Conservation (phyloP, 2,888 invertebrate genomes). For the Onchidella celtica region DNA sequence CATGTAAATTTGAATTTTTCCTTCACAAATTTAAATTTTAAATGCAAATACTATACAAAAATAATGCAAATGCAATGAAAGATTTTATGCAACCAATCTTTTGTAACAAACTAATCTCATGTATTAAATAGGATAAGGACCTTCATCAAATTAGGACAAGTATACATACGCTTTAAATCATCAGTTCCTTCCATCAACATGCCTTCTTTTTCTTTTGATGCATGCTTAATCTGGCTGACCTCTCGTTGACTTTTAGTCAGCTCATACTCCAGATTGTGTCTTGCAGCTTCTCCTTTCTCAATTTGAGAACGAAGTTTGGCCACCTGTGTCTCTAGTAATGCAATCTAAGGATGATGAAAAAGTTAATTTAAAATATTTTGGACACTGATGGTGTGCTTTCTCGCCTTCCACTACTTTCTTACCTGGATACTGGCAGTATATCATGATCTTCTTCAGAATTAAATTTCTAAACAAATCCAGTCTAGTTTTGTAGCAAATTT, state of each 20-base stretch:
- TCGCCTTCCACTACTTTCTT: too few species aligned
- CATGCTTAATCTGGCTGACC: constrained; percentile 66
- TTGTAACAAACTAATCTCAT: not conserved
- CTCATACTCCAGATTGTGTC: constrained; percentile 77
- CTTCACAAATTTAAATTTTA: too few species aligned
- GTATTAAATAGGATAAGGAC: too few species aligned
- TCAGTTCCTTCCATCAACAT: constrained; percentile 66
- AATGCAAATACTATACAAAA: too few species aligned
- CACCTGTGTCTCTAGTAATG: constrained; percentile 70
- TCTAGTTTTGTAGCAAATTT: too few species aligned
- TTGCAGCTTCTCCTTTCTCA: constrained; percentile 76
- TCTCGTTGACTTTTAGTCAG: constrained; percentile 71
- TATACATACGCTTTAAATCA: constrained; percentile 70
- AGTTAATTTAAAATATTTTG: constrained; percentile 1
- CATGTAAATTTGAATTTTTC: too few species aligned
- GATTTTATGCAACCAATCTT: too few species aligned
- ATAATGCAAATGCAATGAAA: too few species aligned
- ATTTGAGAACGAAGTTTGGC: constrained; percentile 72
- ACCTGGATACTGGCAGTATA: too few species aligned
- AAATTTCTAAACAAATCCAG: not conserved
- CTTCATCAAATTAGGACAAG: constrained; percentile 1
- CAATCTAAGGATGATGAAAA: constrained; percentile 56
- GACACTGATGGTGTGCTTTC: too few species aligned
- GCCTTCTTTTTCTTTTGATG: constrained; percentile 63
- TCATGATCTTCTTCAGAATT: too few species aligned